Evolutionary conservation across 2,113 vertebrate species (phyloP).

Genomic region (Tylochromis polylepis): DNA sequence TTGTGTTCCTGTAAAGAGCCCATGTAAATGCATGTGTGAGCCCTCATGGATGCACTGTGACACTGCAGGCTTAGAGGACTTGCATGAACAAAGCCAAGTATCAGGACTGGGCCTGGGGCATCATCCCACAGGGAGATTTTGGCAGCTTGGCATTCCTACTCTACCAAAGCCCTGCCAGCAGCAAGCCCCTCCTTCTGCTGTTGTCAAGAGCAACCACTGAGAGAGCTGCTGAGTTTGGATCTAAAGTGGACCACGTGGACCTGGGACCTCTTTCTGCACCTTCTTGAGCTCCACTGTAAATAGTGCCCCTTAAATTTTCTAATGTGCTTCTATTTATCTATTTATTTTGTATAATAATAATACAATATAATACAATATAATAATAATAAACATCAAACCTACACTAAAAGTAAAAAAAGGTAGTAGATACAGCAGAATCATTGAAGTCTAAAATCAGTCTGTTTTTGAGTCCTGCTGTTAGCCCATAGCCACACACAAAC

Average conservation of each 20-base stretch:
- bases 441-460: neutral
- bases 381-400: neutral
- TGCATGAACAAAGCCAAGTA: constrained; percentile 28
- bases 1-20: neutral
- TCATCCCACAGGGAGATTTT: constrained; percentile 30
- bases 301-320: neutral
- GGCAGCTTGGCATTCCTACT: constrained; percentile 31
- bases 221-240: constrained; percentile 55
- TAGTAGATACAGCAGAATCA: neutral
- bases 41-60: neutral
- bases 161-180: constrained; percentile 28
- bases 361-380: no score
- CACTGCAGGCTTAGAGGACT: constrained; percentile 1
- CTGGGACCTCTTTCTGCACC: constrained; percentile 18
- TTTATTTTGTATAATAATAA: neutral
- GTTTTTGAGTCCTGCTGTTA: neutral
- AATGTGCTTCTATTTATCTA: neutral
- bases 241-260: constrained; percentile 41
- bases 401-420: neutral
- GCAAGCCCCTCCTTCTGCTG: constrained; percentile 9
- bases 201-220: constrained; percentile 62
- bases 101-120: constrained; percentile 16
- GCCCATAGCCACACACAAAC: neutral
- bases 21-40: neutral
- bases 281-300: constrained; percentile 23